phyloP scores from a whole-genome alignment of 2,113 vertebrate genomes.

The Ceratotherium simum region DNA sequence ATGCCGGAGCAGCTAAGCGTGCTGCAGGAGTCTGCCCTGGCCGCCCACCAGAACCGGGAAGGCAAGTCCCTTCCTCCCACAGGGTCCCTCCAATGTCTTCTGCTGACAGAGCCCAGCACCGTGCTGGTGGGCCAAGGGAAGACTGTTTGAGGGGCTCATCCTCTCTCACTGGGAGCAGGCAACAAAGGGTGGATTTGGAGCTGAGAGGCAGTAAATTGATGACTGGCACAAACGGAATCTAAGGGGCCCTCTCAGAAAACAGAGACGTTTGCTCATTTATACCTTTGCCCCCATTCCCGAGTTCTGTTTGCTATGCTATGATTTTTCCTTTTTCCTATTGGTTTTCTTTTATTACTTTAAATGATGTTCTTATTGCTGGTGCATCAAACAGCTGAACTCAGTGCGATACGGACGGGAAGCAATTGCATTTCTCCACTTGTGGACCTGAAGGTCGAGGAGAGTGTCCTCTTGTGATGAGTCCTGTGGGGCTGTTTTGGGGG shows the following conservation, averaged over 20 bases:
- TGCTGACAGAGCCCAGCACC: rapidly evolving
- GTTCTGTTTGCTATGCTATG: rapidly evolving
- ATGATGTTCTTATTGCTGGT: too few species aligned
- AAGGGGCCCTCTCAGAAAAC: rapidly evolving
- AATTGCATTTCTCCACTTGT: rapidly evolving
- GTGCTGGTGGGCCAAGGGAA: background rate
- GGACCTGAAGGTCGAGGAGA: background rate
- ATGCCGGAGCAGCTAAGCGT: rapidly evolving
- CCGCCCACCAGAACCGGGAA: background rate
- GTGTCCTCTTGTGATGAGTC: rapidly evolving
- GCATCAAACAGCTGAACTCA: too few species aligned
- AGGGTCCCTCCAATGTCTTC: background rate
- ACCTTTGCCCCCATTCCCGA: rapidly evolving
- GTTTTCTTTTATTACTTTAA: background rate
- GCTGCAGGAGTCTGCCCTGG: rapidly evolving
- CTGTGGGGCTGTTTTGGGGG: background rate
- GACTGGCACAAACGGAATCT: too few species aligned
- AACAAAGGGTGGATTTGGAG: background rate
- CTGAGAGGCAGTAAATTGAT: rapidly evolving
- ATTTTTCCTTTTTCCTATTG: rapidly evolving
- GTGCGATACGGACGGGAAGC: rapidly evolving
- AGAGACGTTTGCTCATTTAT: rapidly evolving
- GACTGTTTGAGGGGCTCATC: background rate
- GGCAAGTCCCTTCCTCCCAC: background rate
- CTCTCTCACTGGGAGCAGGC: background rate